Evolutionary conservation across 2,113 vertebrate genomes (phyloP), one percentile per base, ranked within the genome.

Genomic region (Pluvialis apricaria): DNA sequence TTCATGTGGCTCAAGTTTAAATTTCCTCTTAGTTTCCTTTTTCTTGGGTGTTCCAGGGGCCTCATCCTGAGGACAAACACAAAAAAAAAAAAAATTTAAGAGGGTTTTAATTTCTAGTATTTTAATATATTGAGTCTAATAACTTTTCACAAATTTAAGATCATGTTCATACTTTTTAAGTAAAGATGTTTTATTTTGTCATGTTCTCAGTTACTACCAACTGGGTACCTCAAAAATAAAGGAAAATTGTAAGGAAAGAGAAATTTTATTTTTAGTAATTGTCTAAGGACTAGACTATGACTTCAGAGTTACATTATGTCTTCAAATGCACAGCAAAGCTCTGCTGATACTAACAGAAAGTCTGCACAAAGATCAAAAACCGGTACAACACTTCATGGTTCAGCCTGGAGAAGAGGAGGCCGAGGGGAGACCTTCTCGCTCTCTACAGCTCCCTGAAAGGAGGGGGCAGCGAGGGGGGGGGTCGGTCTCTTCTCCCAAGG

Each of bases 1-100:
- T 87, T 99, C 99, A 15, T 99, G 99, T 92, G 99, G 99, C 97
- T 99, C 99, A 95, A 99, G 98, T 97, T 99, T 99, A 97, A 99
- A 99, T 98, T 99, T 99, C 98, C 99, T 99, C 98, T 99, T 99
- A n/a, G 98, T 99, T 92, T 99, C 99, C 79, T 99, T 99, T 97
- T 99, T 99, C 97, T 99, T 99, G 28, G 99, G 99, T 58, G 98
- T 99, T 89, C 99, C 99, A 68, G 99, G 99, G 82, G 98, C 98
- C 77, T 99, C 99, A 79, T 99, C 99, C 99, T 99, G 91, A 87
- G 38, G 68, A 96, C 51, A 97, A 69, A 90, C 8, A 92, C 69
- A 52, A 72, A 52, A 36, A 26, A 21, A 5, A 10, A 45, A 45
- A 45, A 18, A n/a, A 51, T 25, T 51, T 51, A 49, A 15, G 13